phyloP scores from a whole-genome alignment of 2,797 vertebrate genomes.

The Lacerta viridis region DNA sequence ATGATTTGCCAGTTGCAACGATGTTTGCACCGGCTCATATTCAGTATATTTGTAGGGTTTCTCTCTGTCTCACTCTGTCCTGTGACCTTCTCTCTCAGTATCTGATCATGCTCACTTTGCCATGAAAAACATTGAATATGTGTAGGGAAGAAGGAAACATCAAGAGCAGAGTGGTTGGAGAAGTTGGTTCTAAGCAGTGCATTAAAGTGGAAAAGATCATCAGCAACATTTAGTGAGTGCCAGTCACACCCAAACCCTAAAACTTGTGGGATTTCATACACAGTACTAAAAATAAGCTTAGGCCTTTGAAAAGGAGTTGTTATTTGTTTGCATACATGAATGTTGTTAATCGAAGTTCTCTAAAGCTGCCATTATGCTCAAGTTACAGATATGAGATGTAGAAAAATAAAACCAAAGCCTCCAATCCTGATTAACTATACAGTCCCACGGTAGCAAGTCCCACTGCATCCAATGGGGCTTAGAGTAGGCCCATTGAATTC shows the following conservation, averaged over 20 bases:
- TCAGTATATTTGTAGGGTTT: not conserved
- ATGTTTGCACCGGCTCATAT: not conserved
- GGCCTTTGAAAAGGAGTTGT: not conserved
- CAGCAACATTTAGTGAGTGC: not conserved
- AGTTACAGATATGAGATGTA: not conserved
- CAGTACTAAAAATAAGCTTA: not conserved
- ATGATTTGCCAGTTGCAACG: too few relatives aligned
- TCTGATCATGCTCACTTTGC: not conserved
- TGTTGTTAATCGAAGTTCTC: not conserved
- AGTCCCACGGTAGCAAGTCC: not conserved
- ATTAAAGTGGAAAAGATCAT: not conserved
- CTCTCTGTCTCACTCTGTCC: not conserved
- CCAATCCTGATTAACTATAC: too few relatives aligned
- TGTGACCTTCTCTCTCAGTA: not conserved
- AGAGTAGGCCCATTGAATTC: too few relatives aligned
- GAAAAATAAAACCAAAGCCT: not conserved
- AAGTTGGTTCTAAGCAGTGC: too few relatives aligned
- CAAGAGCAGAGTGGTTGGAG: not conserved
- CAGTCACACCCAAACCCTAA: not conserved
- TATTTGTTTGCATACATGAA: not conserved
- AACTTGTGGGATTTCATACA: not conserved
- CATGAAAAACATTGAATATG: not conserved
- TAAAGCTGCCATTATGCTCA: too few relatives aligned
- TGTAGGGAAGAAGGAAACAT: not conserved
- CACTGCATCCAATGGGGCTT: not conserved